These are phyloP conservation scores for Platerodrilus igneus DNA, from an alignment of 2,888 invertebrate genomes.

Conservation along the genomic window DNA sequence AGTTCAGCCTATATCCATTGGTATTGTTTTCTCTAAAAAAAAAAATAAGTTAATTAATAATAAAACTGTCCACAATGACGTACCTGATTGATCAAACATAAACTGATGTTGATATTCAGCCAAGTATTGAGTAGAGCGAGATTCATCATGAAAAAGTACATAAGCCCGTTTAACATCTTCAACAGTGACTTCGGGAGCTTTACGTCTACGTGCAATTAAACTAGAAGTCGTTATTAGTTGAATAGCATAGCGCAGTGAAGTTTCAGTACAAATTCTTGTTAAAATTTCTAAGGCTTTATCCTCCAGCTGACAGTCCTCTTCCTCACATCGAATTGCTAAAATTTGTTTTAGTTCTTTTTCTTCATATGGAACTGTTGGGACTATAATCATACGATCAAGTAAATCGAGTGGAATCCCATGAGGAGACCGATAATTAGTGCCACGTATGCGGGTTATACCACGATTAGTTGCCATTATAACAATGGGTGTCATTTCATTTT, in stretches of 20 bases:
- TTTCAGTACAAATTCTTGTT: slow-evolving; percentile 88
- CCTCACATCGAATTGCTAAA: slow-evolving; percentile 84
- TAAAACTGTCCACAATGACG: no score
- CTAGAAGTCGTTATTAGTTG: slow-evolving; percentile 95
- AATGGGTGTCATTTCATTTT: slow-evolving; percentile 95
- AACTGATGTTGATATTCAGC: slow-evolving; percentile 95
- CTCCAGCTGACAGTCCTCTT: slow-evolving; percentile 95
- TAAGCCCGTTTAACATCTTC: slow-evolving; percentile 96
- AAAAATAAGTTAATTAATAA: background rate
- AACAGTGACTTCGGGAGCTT: slow-evolving; percentile 76
- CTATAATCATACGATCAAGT: slow-evolving; percentile 91
- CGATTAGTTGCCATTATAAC: slow-evolving; percentile 99
- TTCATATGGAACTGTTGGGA: slow-evolving; percentile 83
- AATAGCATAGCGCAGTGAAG: slow-evolving; percentile 93
- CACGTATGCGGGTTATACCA: slow-evolving; percentile 89
- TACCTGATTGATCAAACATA: slow-evolving; percentile 71
- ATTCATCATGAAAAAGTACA: slow-evolving; percentile 90
- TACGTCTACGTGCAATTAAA: slow-evolving; percentile 86
- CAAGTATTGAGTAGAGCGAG: slow-evolving; percentile 86
- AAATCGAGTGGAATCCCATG: slow-evolving; percentile 98
- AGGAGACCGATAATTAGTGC: slow-evolving; percentile 89
- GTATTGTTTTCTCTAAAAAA: no score
- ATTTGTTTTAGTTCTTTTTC: slow-evolving; percentile 89
- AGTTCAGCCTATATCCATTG: no score
- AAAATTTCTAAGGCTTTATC: slow-evolving; percentile 86